A percentile compares a stretch with the other conserved stretches of the same genome.
Evolutionary conservation across 2,797 vertebrate genomes (phyloP).

Genomic region (Mus caroli): DNA sequence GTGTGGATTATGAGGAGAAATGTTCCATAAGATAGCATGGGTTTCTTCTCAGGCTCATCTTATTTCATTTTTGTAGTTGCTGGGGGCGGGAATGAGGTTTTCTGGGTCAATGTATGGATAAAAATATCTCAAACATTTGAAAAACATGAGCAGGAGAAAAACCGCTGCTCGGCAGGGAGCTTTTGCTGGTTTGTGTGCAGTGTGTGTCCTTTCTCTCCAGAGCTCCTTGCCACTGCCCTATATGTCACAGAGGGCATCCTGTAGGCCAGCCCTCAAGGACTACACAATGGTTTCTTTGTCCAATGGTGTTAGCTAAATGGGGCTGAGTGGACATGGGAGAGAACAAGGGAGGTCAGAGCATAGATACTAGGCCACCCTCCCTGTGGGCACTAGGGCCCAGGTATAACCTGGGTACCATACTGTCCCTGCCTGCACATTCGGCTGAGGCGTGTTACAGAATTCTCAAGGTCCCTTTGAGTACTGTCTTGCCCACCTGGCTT

Average conservation of each 20-base stretch:
- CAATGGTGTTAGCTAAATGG: not conserved
- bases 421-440: not conserved
- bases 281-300: not conserved
- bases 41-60: conserved; percentile 53
- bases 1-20: conserved; percentile 9
- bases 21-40: not conserved
- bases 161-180: not conserved
- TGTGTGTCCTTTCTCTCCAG: not conserved
- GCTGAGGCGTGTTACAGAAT: not conserved
- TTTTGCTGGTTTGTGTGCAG: not conserved
- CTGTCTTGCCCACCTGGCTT: not conserved
- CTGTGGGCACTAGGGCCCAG: not conserved
- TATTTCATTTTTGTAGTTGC: not conserved
- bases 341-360: not conserved
- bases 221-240: not conserved
- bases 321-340: not conserved
- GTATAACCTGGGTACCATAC: not conserved
- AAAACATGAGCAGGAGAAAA: conserved; percentile 30
- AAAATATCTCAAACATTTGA: conserved; percentile 60
- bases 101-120: conserved; percentile 60
- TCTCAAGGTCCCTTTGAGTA: not conserved
- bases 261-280: not conserved
- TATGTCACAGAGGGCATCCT: not conserved
- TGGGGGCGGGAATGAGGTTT: conserved; percentile 36
- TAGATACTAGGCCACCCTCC: not conserved